Conservation (phyloP, 2,113 vertebrate species). For the Eubucco bourcierii region DNA sequence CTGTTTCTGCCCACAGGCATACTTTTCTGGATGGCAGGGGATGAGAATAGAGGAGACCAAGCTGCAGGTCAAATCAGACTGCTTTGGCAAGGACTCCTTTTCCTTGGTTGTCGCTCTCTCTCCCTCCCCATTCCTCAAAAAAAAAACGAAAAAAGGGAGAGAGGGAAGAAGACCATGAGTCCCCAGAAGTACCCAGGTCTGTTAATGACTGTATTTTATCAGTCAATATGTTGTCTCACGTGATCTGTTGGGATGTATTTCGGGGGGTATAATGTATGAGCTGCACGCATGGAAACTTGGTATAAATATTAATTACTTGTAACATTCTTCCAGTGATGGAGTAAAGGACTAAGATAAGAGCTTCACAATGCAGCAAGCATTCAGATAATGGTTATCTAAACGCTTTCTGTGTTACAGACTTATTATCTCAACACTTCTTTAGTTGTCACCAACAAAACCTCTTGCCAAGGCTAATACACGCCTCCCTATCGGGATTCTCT, state of each 20-base stretch:
- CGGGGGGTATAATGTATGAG: neutral
- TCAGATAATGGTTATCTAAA: constrained; percentile 62
- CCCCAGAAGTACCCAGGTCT: neutral
- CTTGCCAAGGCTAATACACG: constrained; percentile 45
- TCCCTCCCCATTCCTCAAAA: neutral
- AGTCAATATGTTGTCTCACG: neutral
- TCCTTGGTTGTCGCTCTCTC: neutral
- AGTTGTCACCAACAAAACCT: constrained; percentile 53
- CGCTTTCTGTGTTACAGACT: constrained; percentile 27
- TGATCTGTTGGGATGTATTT: neutral
- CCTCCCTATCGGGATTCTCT: neutral
- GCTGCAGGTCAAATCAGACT: neutral
- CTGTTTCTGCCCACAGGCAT: neutral
- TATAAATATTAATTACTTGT: constrained; percentile 56
- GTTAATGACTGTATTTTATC: neutral
- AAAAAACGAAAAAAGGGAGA: no score
- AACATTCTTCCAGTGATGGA: constrained; percentile 41
- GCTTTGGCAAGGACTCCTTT: neutral
- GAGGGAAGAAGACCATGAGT: neutral
- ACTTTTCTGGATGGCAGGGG: neutral
- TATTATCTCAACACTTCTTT: constrained; percentile 45
- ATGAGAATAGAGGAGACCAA: neutral
- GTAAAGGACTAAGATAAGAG: constrained; percentile 51
- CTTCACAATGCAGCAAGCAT: constrained; percentile 51
- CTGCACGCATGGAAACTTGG: neutral